Evolutionary conservation across 2,113 vertebrate genomes (phyloP).

Genomic region (Grus americana): DNA sequence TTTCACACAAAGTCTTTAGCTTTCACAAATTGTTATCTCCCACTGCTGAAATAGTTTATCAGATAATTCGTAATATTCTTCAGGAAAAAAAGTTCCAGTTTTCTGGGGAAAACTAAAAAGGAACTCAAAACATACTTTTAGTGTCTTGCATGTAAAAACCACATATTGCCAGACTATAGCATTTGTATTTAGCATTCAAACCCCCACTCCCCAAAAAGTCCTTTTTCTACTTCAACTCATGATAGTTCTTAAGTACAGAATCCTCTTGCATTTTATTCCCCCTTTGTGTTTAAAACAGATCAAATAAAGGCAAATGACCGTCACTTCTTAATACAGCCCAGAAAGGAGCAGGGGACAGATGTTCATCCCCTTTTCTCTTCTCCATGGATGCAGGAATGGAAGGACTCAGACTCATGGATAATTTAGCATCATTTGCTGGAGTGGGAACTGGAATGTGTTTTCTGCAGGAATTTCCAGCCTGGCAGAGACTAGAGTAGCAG

Average conservation of each 20-base stretch:
- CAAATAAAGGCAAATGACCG: not conserved
- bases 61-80: not conserved
- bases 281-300: not conserved
- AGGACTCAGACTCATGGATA: not conserved
- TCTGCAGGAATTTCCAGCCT: not conserved
- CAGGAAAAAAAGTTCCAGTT: not conserved
- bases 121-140: not conserved
- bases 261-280: not conserved
- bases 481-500: not conserved
- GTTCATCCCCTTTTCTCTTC: not conserved
- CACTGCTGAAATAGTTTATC: not conserved
- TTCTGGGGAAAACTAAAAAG: not conserved
- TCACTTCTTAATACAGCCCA: not conserved
- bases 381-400: not conserved
- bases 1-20: not conserved
- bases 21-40: not conserved
- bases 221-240: not conserved
- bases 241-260: not conserved
- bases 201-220: accelerated
- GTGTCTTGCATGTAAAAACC: not conserved
- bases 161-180: not conserved
- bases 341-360: not conserved
- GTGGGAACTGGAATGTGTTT: not conserved
- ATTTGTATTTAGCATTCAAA: not conserved
- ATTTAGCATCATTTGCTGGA: not conserved